Percentiles rank a stretch among this genome's conserved stretches.
phyloP scores from a whole-genome alignment of 2,797 vertebrate species.

The Pangasius macronema region DNA sequence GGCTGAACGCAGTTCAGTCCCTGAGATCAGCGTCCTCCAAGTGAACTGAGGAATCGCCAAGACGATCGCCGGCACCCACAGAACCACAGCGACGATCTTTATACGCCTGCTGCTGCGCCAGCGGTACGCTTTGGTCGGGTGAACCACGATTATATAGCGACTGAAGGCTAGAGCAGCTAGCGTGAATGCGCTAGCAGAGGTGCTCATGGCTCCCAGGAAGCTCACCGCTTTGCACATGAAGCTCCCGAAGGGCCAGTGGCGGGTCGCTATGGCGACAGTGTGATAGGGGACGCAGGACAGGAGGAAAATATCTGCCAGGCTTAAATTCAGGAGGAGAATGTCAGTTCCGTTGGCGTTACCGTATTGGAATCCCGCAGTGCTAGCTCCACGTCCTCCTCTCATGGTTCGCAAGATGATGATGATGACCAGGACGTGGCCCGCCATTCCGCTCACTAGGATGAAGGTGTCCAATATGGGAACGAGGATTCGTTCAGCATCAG shows the following conservation, averaged over 20 bases:
- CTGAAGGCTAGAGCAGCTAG: conserved; percentile 70
- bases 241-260: conserved; percentile 73
- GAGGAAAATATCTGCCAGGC: conserved; percentile 71
- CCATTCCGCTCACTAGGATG: conserved; percentile 69
- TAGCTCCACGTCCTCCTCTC: conserved; percentile 22
- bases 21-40: conserved; percentile 63
- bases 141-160: conserved; percentile 75
- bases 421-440: conserved; percentile 73
- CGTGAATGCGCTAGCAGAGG: conserved; percentile 73
- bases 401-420: conserved; percentile 66
- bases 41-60: conserved; percentile 73
- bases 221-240: conserved; percentile 72
- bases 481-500: conserved; percentile 64
- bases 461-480: conserved; percentile 73
- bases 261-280: conserved; percentile 66
- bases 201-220: conserved; percentile 73
- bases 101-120: conserved; percentile 63
- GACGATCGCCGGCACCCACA: conserved; percentile 73
- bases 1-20: not conserved
- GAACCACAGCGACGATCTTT: conserved; percentile 45
- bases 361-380: not conserved
- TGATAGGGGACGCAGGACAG: conserved; percentile 75
- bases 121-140: conserved; percentile 65
- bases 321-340: conserved; percentile 74
- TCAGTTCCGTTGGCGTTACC: conserved; percentile 65